These are phyloP conservation scores for Bombus turneri DNA, from an alignment of 1,140 invertebrate species.

Conservation along the genomic window DNA sequence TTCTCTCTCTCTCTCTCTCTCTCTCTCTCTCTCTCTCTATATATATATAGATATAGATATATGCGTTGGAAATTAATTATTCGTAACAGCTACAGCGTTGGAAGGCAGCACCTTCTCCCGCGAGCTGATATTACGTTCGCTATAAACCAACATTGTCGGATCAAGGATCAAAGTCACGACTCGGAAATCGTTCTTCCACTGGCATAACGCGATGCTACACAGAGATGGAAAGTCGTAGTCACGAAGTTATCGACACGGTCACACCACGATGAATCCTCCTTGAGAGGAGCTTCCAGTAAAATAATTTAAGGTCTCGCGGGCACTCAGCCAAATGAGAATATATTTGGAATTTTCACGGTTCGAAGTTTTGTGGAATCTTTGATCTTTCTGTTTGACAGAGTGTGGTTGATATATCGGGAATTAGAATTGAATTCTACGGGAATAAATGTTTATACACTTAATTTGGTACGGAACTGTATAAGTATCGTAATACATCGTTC, in stretches of 20 bases:
- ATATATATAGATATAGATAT: too few relatives aligned
- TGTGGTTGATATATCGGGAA: not conserved
- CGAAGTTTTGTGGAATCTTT: not conserved
- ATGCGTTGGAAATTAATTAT: slow-evolving; percentile 31
- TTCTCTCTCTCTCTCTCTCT: not conserved
- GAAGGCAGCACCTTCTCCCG: not conserved
- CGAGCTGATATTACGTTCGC: not conserved
- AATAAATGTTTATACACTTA: too few relatives aligned
- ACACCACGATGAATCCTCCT: slow-evolving; percentile 62
- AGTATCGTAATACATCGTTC: too few relatives aligned
- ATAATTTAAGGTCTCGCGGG: slow-evolving; percentile 64
- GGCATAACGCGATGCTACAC: not conserved
- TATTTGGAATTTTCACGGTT: not conserved
- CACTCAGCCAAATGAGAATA: not conserved
- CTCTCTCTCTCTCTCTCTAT: not conserved
- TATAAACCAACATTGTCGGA: not conserved
- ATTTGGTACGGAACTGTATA: too few relatives aligned
- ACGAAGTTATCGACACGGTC: slow-evolving; percentile 66
- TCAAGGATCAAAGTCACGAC: not conserved
- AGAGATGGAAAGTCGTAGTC: slow-evolving; percentile 50
- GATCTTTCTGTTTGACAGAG: not conserved
- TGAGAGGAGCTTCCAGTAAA: slow-evolving; percentile 71
- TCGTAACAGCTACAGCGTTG: not conserved
- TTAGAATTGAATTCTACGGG: not conserved
- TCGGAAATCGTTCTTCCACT: not conserved